Conservation (phyloP, 2,888 invertebrate genomes). For the Sylvicola cinctus region DNA sequence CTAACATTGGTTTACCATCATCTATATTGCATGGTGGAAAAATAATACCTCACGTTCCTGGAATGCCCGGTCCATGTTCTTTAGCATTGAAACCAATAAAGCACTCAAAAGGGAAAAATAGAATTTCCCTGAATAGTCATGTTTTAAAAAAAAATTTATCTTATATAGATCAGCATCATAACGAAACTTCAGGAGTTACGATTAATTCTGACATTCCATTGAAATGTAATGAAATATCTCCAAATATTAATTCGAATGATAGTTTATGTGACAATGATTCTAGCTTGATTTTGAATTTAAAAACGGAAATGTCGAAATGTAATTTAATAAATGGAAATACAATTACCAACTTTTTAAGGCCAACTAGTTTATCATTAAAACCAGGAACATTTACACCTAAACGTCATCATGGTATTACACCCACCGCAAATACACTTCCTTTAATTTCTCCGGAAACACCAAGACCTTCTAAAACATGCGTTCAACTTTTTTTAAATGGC, state of each 20-base stretch:
- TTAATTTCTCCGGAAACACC: conserved; percentile 83
- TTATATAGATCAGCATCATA: too few relatives aligned
- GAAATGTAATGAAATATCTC: conserved; percentile 1
- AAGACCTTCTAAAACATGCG: conserved; percentile 70
- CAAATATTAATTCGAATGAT: too few relatives aligned
- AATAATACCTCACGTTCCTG: conserved; percentile 68
- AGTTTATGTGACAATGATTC: too few relatives aligned
- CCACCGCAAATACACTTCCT: conserved; percentile 61
- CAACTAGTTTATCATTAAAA: conserved; percentile 63
- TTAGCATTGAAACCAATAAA: conserved; percentile 25
- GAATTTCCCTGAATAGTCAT: too few relatives aligned
- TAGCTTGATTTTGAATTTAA: too few relatives aligned
- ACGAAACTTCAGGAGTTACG: too few relatives aligned
- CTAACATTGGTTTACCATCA: too few relatives aligned
- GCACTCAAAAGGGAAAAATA: too few relatives aligned
- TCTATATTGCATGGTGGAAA: conserved; percentile 47
- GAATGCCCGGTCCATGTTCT: conserved; percentile 65
- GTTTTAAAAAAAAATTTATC: too few relatives aligned
- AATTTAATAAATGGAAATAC: too few relatives aligned
- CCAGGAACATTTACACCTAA: conserved; percentile 68
- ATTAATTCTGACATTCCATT: conserved; percentile 8
- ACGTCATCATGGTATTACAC: conserved; percentile 61
- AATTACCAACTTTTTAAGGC: conserved; percentile 65
- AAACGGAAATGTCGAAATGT: too few relatives aligned
- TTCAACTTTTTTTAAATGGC: conserved; percentile 73